Base-by-base conservation (phyloP, 2,113 vertebrate species). In the Salvator merianae region DNA sequence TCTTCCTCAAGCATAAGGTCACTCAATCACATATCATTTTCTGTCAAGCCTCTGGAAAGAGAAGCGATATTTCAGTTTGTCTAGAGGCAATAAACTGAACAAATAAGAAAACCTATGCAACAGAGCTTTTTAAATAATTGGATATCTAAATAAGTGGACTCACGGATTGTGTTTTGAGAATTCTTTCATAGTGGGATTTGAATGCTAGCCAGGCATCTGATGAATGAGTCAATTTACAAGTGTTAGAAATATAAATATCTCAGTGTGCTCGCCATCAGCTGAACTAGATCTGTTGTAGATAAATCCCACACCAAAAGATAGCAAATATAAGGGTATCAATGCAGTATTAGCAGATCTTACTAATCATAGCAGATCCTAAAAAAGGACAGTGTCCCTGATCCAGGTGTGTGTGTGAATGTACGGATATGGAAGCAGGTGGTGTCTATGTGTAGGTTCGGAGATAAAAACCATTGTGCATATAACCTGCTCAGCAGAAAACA, bases 191-290 rank as follows among this genome's bases (percentile, higher is more conserved):
- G 76, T 72, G 76, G 63, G 76, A 84, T 84, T 84, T 79, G 83
- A 79, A 79, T 72, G 68, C 72, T 84, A 79, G 68, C 76, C 83
- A 72, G n/a, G 22, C 55, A 62, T 72, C 28, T 79, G 75, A 84
- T 78, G 83, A 84, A 84, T 84, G 77, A 84, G 68, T 63, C 68
- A 47, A 72, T 72, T 79, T 79, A 79, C n/a, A 34, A 83, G 28
- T 62, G 55, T 72, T 47, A 43, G 68, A 72, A 84, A 84, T 30
- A 72, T 79, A 72, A 84, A 84, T 72, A 84, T 72, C 76, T 47
- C 68, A 47, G 66, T 63, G 38, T 50, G 83, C 68, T 78, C 63
- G 30, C 36, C 36, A 20, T 72, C 34, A 59, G 36, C n/a, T 70
- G 22, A 78, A 68, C 38, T 78, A 78, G 70, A 78, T 62, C 50